Conservation (phyloP, 2,888 invertebrate species). For the Pyrrhosoma nymphula region DNA sequence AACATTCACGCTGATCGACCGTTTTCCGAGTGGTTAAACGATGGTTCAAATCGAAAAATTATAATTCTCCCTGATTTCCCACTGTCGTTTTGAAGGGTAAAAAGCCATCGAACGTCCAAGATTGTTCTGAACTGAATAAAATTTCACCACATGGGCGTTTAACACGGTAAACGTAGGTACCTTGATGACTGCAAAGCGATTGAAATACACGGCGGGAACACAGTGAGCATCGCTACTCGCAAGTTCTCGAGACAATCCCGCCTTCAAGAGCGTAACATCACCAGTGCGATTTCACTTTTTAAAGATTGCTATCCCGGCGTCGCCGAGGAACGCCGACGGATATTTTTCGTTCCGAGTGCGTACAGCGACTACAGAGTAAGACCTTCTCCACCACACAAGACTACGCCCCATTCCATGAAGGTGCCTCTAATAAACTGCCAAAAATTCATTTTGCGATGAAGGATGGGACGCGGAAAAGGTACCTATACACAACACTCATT, state of each 20-base stretch:
- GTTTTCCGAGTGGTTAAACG: too few species aligned
- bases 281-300: conserved; percentile 6
- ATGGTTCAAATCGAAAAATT: too few species aligned
- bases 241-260: background rate
- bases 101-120: background rate
- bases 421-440: too few species aligned
- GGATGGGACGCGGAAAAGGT: too few species aligned
- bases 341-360: background rate
- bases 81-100: background rate
- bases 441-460: too few species aligned
- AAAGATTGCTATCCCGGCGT: background rate
- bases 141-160: background rate
- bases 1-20: too few species aligned
- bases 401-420: too few species aligned
- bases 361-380: background rate
- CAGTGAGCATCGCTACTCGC: background rate
- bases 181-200: background rate
- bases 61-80: background rate
- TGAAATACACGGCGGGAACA: background rate
- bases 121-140: background rate
- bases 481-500: too few species aligned
- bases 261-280: conserved; percentile 10
- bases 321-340: background rate
- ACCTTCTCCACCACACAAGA: too few species aligned
- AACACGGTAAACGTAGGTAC: background rate